Percentiles rank a stretch among this genome's conserved stretches.
These are phyloP conservation scores for Deilephila elpenor DNA, from an alignment of 2,888 invertebrate species.

Conservation along the genomic window DNA sequence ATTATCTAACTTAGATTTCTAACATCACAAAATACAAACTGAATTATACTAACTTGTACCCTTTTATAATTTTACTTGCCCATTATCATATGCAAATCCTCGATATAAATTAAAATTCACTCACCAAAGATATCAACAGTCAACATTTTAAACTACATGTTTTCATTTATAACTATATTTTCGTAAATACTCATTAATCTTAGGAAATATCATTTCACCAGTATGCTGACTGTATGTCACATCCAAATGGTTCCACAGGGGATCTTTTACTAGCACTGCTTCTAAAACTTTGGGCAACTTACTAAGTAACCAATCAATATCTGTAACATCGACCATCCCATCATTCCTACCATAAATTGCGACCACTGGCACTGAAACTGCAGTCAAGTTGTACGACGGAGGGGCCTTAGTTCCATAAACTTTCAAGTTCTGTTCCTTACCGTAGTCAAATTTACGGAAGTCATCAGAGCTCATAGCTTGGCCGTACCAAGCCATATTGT, in stretches of 20 bases:
- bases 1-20: too few relatives aligned
- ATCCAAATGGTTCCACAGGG: constrained; percentile 57
- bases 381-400: constrained; percentile 62
- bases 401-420: constrained; percentile 59
- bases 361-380: constrained; percentile 59
- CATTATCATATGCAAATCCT: too few relatives aligned
- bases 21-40: too few relatives aligned
- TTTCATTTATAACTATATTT: constrained; percentile 34
- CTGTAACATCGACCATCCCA: constrained; percentile 85
- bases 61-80: too few relatives aligned
- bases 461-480: constrained; percentile 54
- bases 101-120: not conserved
- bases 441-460: constrained; percentile 70
- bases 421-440: constrained; percentile 54
- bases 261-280: constrained; percentile 81
- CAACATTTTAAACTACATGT: not conserved
- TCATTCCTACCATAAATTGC: constrained; percentile 70
- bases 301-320: constrained; percentile 80
- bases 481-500: constrained; percentile 65
- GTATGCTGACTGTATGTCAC: constrained; percentile 45
- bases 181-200: constrained; percentile 72
- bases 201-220: constrained; percentile 46
- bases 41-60: too few relatives aligned
- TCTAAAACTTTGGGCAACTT: constrained; percentile 84
- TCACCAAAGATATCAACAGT: not conserved